phyloP scores from a whole-genome alignment of 2,113 vertebrate genomes.

The Chaetodon auriga region DNA sequence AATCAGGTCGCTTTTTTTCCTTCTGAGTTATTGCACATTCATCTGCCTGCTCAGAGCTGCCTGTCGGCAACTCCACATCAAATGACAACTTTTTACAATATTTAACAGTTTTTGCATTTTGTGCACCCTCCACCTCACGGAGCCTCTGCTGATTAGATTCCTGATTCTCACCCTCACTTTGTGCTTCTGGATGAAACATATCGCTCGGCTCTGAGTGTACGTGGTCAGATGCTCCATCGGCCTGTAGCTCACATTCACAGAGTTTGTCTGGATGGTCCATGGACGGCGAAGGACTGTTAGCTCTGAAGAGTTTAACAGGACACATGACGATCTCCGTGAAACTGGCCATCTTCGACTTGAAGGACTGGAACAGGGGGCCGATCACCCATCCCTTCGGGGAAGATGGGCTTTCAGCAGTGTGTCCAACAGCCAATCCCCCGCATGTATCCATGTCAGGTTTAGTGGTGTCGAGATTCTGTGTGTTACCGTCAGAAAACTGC shows the following conservation, averaged over 20 bases:
- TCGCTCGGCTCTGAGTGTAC: not conserved
- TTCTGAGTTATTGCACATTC: slow-evolving; percentile 26
- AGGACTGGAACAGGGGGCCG: slow-evolving; percentile 87
- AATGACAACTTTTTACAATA: slow-evolving; percentile 63
- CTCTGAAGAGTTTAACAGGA: slow-evolving; percentile 83
- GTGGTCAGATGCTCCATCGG: not conserved
- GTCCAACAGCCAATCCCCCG: not conserved
- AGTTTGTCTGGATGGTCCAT: not conserved
- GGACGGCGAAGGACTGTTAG: slow-evolving; percentile 46
- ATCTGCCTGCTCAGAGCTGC: slow-evolving; percentile 4
- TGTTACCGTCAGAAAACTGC: not conserved
- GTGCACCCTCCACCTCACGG: not conserved
- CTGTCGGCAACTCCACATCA: slow-evolving; percentile 32
- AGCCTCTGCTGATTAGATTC: not conserved
- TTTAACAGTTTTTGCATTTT: not conserved
- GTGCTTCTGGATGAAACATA: not conserved
- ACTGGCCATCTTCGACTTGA: slow-evolving; percentile 91
- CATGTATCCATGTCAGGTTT: slow-evolving; percentile 30
- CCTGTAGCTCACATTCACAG: not conserved
- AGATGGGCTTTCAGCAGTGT: slow-evolving; percentile 45
- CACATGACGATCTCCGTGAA: slow-evolving; percentile 93
- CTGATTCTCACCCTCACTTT: slow-evolving; percentile 9
- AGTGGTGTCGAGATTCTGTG: not conserved
- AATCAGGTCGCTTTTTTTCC: slow-evolving; percentile 25
- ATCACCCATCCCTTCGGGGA: slow-evolving; percentile 85